phyloP scores from a whole-genome alignment of 2,113 vertebrate species.

The Merops nubicus region DNA sequence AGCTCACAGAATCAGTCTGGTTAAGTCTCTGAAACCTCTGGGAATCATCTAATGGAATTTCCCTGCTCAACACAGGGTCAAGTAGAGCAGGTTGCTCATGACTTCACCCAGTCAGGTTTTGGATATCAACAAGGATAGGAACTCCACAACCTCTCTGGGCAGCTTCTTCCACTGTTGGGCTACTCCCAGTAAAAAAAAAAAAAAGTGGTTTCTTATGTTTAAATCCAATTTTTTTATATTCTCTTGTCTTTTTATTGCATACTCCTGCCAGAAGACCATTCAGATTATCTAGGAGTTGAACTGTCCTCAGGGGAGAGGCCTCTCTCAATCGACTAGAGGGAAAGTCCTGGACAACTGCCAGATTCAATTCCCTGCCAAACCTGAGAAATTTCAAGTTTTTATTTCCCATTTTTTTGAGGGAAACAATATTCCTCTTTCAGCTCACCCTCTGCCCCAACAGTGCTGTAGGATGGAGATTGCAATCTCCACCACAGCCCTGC shows the following conservation, averaged over 20 bases:
- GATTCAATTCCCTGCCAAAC: no score
- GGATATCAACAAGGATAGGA: not conserved
- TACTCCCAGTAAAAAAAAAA: not conserved
- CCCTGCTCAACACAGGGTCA: not conserved
- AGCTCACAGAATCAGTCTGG: not conserved
- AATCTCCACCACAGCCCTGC: not conserved
- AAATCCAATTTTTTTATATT: no score
- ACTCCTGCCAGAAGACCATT: not conserved
- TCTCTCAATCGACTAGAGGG: not conserved
- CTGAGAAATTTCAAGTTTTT: no score
- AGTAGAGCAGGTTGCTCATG: not conserved
- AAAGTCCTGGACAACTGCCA: not conserved
- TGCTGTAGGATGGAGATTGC: no score
- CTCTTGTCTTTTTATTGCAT: not conserved
- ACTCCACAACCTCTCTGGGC: not conserved
- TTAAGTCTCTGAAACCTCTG: not conserved
- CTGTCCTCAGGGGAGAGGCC: not conserved
- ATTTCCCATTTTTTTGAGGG: no score
- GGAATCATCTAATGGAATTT: not conserved
- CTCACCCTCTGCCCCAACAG: no score
- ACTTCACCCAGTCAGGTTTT: not conserved
- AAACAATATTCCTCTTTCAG: no score
- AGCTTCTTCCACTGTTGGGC: not conserved
- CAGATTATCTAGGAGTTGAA: not conserved
- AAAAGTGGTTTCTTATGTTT: not conserved